These are phyloP conservation scores for Leptinotarsa texana DNA, from an alignment of 1,140 invertebrate species.

Conservation along the genomic window DNA sequence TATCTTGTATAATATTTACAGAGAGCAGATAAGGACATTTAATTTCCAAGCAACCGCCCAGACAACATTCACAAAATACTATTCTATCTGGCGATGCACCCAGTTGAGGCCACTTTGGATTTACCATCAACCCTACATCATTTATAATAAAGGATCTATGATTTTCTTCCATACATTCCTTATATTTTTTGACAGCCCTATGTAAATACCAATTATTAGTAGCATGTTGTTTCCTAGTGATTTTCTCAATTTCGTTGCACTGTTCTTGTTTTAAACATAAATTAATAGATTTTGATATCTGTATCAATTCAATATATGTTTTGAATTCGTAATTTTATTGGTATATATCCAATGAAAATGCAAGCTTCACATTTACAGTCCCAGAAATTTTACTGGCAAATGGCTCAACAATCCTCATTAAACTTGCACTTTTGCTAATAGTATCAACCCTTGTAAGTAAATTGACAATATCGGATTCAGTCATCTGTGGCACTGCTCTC, in stretches of 20 bases:
- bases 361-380: not conserved
- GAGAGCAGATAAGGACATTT: not conserved
- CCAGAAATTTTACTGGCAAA: slow-evolving; percentile 18
- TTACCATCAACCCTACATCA: not conserved
- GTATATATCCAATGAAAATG: slow-evolving; percentile 12
- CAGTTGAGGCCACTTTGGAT: not conserved
- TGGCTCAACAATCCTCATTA: slow-evolving; percentile 24
- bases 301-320: slow-evolving; percentile 13
- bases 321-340: slow-evolving; percentile 11
- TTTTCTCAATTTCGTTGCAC: not conserved
- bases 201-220: slow-evolving; percentile 14
- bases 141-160: not conserved
- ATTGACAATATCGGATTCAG: slow-evolving; percentile 13
- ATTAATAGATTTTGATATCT: slow-evolving; percentile 10
- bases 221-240: not conserved
- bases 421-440: not conserved
- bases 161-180: slow-evolving; percentile 14
- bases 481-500: not conserved
- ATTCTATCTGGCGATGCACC: not conserved
- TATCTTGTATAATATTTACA: not conserved
- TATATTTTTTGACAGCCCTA: slow-evolving; percentile 21
- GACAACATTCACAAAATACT: slow-evolving; percentile 16
- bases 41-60: not conserved
- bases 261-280: not conserved
- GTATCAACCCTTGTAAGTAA: slow-evolving; percentile 15